Conservation (phyloP, 2,888 invertebrate species). For the Microchrysa polita region DNA sequence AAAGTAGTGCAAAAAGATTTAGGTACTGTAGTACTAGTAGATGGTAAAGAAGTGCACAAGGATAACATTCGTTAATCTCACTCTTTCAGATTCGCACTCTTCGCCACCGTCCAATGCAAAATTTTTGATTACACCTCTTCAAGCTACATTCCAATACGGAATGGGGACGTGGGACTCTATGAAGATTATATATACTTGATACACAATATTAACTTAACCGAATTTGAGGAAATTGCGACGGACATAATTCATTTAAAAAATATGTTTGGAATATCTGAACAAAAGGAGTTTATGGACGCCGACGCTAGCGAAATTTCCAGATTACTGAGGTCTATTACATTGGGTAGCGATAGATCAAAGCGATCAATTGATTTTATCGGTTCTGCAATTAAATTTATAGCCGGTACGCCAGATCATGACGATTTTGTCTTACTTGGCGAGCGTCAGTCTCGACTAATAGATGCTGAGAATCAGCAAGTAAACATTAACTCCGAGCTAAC, state of each 20-base stretch:
- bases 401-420: slow-evolving; percentile 6
- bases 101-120: background rate
- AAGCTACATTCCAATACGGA: background rate
- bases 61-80: background rate
- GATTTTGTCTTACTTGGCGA: background rate
- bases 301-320: background rate
- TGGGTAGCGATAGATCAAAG: background rate
- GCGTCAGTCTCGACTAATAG: background rate
- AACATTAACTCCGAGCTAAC: background rate
- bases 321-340: background rate
- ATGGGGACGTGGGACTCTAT: background rate
- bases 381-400: background rate
- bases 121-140: background rate
- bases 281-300: background rate
- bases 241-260: background rate
- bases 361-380: slow-evolving; percentile 11
- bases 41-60: background rate
- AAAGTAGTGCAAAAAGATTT: background rate
- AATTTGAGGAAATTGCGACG: background rate
- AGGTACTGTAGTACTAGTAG: background rate
- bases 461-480: slow-evolving; percentile 1
- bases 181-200: background rate
- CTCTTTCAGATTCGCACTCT: background rate
- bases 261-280: background rate
- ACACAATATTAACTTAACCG: background rate